Conservation (phyloP, 2,113 vertebrate genomes). For the Malurus alboscapulatus region DNA sequence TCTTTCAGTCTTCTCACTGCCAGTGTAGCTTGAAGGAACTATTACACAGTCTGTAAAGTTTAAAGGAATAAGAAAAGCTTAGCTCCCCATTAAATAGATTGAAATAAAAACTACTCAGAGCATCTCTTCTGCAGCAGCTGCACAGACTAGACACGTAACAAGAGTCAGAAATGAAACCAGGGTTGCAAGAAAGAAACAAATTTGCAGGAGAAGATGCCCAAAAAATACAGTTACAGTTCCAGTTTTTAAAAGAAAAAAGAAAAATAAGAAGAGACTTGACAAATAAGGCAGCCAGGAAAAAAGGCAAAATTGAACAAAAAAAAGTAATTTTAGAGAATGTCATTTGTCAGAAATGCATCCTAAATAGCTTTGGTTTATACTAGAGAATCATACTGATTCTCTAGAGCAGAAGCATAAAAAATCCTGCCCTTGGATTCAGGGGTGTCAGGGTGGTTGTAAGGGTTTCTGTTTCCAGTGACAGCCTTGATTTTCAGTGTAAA, state of each 20-base stretch:
- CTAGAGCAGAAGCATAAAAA: background rate
- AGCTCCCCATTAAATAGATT: constrained; percentile 1
- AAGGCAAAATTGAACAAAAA: background rate
- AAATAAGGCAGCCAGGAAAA: background rate
- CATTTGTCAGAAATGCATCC: background rate
- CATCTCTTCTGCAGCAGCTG: background rate
- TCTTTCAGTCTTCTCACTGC: background rate
- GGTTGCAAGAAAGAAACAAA: background rate
- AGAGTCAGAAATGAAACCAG: background rate
- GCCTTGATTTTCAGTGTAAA: background rate
- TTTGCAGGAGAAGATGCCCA: background rate
- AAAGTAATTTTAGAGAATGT: background rate
- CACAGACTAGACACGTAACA: background rate
- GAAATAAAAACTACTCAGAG: background rate
- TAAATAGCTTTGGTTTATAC: background rate
- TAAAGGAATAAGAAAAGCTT: constrained; percentile 15
- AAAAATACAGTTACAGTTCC: background rate
- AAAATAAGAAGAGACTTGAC: background rate
- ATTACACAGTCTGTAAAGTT: constrained; percentile 37
- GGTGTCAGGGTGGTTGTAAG: background rate
- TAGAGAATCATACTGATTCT: background rate
- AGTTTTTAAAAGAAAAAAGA: background rate
- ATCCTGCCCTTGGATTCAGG: background rate
- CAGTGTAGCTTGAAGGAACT: constrained; percentile 19
- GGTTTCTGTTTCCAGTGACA: background rate